A percentile compares a stretch with the other conserved stretches of the same genome.
Evolutionary conservation across 2,888 invertebrate species (phyloP).

Genomic region (Plebejus argus): DNA sequence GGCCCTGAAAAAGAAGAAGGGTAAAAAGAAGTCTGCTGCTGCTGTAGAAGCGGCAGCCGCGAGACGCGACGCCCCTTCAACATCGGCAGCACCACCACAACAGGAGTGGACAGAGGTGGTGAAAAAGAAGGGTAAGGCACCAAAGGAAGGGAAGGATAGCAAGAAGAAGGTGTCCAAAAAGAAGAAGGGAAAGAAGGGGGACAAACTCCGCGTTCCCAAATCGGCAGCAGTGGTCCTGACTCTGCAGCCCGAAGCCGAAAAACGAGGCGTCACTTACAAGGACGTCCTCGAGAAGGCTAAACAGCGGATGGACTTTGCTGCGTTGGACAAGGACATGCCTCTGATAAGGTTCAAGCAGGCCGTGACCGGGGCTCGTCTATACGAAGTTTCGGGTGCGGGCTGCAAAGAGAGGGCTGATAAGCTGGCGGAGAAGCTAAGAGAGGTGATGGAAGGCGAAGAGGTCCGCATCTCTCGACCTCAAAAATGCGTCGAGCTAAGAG

Average conservation of each 20-base stretch:
- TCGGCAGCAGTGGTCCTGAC: too few relatives aligned
- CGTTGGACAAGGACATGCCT: conserved; percentile 22
- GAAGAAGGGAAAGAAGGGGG: too few relatives aligned
- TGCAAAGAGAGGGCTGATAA: conserved; percentile 35
- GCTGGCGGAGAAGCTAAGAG: conserved; percentile 33
- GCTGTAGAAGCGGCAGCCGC: too few relatives aligned
- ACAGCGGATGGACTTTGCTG: neutral
- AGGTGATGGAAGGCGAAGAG: conserved; percentile 19
- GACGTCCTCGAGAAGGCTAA: too few relatives aligned
- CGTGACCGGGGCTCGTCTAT: conserved; percentile 36
- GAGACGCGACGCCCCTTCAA: neutral
- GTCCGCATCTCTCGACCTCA: conserved; percentile 35
- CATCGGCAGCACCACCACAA: neutral
- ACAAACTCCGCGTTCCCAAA: too few relatives aligned
- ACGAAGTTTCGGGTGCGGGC: conserved; percentile 35
- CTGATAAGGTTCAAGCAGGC: conserved; percentile 28
- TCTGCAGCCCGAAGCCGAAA: too few relatives aligned
- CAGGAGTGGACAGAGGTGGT: neutral
- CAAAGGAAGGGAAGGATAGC: too few relatives aligned
- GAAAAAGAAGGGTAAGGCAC: too few relatives aligned
- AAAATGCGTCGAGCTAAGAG: conserved; percentile 34
- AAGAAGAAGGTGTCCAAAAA: too few relatives aligned
- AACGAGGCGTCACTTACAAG: too few relatives aligned
- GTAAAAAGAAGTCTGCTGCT: too few relatives aligned
- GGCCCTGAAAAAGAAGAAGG: too few relatives aligned